phyloP scores from a whole-genome alignment of 2,888 invertebrate genomes.

The Thumatha senex region DNA sequence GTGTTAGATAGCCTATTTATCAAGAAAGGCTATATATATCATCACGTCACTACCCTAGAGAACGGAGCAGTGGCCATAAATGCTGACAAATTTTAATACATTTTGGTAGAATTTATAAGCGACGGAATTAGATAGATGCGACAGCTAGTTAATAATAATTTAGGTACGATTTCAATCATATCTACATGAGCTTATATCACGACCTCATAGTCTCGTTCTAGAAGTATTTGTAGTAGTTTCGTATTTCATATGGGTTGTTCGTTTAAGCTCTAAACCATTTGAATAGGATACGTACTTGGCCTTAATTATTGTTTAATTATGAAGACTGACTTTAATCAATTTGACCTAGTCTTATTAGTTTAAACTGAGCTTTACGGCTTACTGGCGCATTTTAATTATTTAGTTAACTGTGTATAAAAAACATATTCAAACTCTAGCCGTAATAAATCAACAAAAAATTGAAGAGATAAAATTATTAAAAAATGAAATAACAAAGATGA shows the following conservation, averaged over 20 bases:
- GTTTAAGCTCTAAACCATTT: slow-evolving; percentile 4
- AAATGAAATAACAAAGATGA: too few species aligned
- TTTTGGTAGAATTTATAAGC: too few species aligned
- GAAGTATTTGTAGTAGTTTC: not conserved
- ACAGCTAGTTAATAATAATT: too few species aligned
- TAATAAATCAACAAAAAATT: too few species aligned
- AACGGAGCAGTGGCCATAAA: too few species aligned
- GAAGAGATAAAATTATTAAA: too few species aligned
- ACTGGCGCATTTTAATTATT: not conserved
- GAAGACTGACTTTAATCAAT: slow-evolving; percentile 8
- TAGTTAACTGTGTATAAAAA: not conserved
- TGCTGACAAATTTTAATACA: too few species aligned
- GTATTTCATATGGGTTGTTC: slow-evolving; percentile 2
- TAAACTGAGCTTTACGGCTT: not conserved
- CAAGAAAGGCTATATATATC: too few species aligned
- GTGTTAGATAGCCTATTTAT: too few species aligned
- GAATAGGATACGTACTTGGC: slow-evolving; percentile 6
- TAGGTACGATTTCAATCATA: not conserved
- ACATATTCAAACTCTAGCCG: too few species aligned
- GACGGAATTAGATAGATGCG: too few species aligned
- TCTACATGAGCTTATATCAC: not conserved
- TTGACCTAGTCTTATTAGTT: slow-evolving; percentile 4
- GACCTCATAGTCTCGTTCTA: not conserved
- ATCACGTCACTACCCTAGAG: too few species aligned
- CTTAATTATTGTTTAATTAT: slow-evolving; percentile 4